Evolutionary conservation across 2,888 invertebrate species (phyloP).

Genomic region (Troides oblongomaculatus): DNA sequence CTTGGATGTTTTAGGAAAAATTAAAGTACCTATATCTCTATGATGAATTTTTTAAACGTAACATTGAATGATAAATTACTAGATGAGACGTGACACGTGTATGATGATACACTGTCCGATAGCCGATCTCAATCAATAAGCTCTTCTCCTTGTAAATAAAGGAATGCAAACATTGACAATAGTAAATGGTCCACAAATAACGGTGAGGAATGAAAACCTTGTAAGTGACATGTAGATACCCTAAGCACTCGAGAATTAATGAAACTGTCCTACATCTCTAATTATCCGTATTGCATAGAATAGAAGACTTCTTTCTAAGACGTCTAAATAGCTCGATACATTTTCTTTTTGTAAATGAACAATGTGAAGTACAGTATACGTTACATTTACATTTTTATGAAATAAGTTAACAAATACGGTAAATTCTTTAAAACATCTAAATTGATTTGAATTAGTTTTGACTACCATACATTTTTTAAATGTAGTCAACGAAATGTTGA

Average conservation of each 20-base stretch:
- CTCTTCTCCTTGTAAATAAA: slow-evolving; percentile 48
- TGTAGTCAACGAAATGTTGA: too few relatives aligned
- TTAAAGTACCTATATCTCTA: too few relatives aligned
- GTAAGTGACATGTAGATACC: neutral
- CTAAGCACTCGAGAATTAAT: slow-evolving; percentile 11
- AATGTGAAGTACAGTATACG: too few relatives aligned
- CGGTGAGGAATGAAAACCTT: slow-evolving; percentile 39
- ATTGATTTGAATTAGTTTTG: too few relatives aligned
- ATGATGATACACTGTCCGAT: slow-evolving; percentile 32
- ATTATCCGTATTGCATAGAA: neutral
- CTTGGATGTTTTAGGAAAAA: too few relatives aligned
- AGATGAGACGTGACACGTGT: slow-evolving; percentile 11
- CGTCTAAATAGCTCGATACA: too few relatives aligned
- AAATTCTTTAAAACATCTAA: too few relatives aligned
- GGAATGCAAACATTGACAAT: slow-evolving; percentile 52
- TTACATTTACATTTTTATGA: too few relatives aligned
- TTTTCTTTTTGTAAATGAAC: too few relatives aligned
- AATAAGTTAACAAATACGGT: too few relatives aligned
- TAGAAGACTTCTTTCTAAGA: too few relatives aligned
- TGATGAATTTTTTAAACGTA: neutral
- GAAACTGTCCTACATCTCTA: slow-evolving; percentile 25
- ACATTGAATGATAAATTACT: slow-evolving; percentile 14
- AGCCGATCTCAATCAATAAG: slow-evolving; percentile 30
- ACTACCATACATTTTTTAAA: too few relatives aligned
- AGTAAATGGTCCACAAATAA: slow-evolving; percentile 48